Conservation (phyloP, 2,113 vertebrate genomes). For the Hippocampus abdominalis region DNA sequence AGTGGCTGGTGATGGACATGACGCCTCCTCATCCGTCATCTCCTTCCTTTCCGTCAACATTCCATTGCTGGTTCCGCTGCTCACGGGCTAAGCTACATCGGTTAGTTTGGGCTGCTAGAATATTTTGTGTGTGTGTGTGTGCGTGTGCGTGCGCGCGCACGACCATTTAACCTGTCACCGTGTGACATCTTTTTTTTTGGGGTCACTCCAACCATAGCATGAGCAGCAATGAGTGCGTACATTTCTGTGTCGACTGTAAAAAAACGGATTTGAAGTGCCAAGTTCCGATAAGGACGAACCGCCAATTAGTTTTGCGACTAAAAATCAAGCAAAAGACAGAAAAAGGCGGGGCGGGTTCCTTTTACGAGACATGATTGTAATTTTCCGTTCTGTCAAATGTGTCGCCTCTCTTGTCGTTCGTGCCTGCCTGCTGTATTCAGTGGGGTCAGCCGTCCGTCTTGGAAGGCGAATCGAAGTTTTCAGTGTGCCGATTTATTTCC, state of each 20-base stretch:
- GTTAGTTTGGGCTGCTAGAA: conserved; percentile 37
- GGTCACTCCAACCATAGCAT: conserved; percentile 63
- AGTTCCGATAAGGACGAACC: conserved; percentile 17
- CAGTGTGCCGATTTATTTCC: neutral
- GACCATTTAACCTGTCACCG: conserved; percentile 85
- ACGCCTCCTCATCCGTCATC: neutral
- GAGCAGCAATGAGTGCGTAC: conserved; percentile 54
- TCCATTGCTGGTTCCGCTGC: conserved; percentile 57
- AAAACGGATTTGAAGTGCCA: conserved; percentile 26
- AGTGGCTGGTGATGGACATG: conserved; percentile 40
- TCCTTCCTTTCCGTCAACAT: conserved; percentile 38
- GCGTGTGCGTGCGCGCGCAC: conserved; percentile 56
- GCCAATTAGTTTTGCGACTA: conserved; percentile 27
- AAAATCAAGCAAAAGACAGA: neutral
- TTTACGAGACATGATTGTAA: neutral
- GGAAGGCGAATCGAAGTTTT: neutral
- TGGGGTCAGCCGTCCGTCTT: neutral
- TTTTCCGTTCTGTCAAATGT: neutral
- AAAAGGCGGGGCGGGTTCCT: neutral
- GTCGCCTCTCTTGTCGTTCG: neutral
- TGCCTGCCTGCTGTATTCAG: neutral
- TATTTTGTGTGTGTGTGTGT: conserved; percentile 54
- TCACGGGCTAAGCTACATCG: conserved; percentile 30
- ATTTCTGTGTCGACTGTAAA: conserved; percentile 20
- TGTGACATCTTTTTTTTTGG: conserved; percentile 83